phyloP scores from a whole-genome alignment of 2,113 vertebrate species.

The human region GRCh38 chr6:8104501-8105000 shows the following conservation, averaged over 20 bases:
- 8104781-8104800: not conserved
- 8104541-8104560: not conserved
- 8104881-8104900: not conserved
- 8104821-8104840: not conserved
- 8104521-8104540: not conserved
- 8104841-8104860: not conserved
- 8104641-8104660: not conserved
- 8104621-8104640: not conserved
- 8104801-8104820: not conserved
- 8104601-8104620: not conserved
- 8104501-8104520: not conserved
- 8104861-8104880: not conserved
- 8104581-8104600: not conserved
- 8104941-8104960: not conserved
- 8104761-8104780: not conserved
- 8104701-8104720: conserved; percentile 1
- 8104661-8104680: not conserved
- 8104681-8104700: not conserved
- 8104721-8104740: not conserved
- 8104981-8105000: not conserved
- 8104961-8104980: not conserved
- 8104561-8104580: not conserved
- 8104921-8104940: not conserved
- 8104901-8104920: not conserved
- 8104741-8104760: not conserved